Base-by-base conservation (phyloP, 2,797 vertebrate genomes). In the Silurus aristotelis region DNA sequence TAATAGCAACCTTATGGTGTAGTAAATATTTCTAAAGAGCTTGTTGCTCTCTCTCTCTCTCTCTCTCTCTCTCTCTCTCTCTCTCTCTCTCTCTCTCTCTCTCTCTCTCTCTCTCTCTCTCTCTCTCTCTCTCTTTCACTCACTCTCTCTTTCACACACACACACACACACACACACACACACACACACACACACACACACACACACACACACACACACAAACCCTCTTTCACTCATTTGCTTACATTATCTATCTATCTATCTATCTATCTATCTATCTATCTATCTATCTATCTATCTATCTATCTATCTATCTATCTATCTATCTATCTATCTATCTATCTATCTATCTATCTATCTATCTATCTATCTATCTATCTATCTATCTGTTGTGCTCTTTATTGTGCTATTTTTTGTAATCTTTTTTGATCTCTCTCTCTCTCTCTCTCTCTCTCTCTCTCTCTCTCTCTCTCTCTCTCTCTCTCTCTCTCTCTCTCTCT, bases 51-150 rank as follows among this genome's bases (percentile, higher is more conserved):
- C 67, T 19, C 13, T 55, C n/a, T 13, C 48, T 52, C 79, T 75
- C n/a, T 80, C n/a, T 46, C 58, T 60, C 67, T 77, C 60, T 61
- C 55, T 75, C 52, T 20, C 67, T 76, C 60, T 27, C 38, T 66
- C 82, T 77, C 85, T 84, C 77, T 76, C 87, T 70, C 85, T 22
- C 87, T 52, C 76, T 86, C 75, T 80, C 83, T 67, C 77, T 91
- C 91, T 63, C 48, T 75, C 5, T 15, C 66, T 22, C 52, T 70
- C 20, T 87, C 80, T 87, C 60, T 9, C 68, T 88, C 88, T 85
- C 85, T 55, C 17, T 25, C 31, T 15, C 67, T 46, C 46, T 87
- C 80, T 87, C 60, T 9, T 66, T 88, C 88, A 85, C 85, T 55
- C 17, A 25, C 31, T 15, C 67, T 46, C 46, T 73, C 38, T 76